phyloP scores from a whole-genome alignment of 64 coral and sea anemone genomes.

The Acropora tenuis region DNA sequence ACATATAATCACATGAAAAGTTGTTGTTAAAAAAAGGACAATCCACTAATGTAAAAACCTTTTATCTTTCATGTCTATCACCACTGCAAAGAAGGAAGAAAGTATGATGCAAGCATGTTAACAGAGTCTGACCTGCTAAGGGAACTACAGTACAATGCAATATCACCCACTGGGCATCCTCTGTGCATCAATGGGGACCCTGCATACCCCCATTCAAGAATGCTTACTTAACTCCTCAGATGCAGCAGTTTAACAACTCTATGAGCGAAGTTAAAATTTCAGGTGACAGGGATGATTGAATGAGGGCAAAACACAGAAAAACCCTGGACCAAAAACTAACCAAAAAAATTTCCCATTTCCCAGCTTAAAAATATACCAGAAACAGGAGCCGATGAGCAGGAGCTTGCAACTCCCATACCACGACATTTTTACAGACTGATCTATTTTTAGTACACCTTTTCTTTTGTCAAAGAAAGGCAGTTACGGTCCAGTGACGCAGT shows the following conservation, averaged over 20 bases:
- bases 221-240: constrained; percentile 12
- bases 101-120: background rate
- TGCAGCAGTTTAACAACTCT: constrained; percentile 13
- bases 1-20: no score
- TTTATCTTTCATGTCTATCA: background rate
- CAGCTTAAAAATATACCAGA: no score
- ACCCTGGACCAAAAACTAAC: no score
- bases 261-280: background rate
- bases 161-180: background rate
- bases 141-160: background rate
- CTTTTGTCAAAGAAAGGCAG: no score
- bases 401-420: no score
- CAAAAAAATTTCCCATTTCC: no score
- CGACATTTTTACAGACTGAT: no score
- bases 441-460: no score
- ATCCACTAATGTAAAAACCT: background rate
- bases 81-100: constrained; percentile 3
- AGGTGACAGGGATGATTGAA: no score
- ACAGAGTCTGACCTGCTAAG: background rate
- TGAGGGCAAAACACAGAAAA: no score
- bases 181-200: background rate
- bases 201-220: constrained; percentile 9
- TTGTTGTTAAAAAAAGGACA: background rate
- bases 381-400: no score
- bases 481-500: no score